Conservation (phyloP, 2,113 vertebrate species). For the Oncorhynchus masou region DNA sequence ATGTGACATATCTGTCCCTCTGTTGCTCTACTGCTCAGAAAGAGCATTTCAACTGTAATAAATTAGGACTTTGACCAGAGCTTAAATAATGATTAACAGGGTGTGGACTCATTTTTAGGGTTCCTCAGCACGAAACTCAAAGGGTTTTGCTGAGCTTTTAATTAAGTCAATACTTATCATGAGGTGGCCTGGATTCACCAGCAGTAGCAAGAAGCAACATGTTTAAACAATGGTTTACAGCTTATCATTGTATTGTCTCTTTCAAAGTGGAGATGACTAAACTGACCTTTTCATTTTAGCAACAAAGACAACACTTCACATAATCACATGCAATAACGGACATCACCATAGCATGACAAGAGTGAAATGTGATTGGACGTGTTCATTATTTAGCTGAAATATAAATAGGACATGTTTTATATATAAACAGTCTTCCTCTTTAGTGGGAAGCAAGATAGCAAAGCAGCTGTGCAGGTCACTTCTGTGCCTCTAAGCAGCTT, state of each 20-base stretch:
- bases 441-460: slow-evolving; percentile 11
- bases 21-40: slow-evolving; percentile 17
- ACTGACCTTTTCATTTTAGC: neutral
- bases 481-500: slow-evolving; percentile 15
- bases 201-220: neutral
- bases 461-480: slow-evolving; percentile 45
- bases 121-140: neutral
- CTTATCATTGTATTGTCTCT: neutral
- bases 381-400: neutral
- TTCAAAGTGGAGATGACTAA: neutral
- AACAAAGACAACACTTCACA: neutral
- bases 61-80: slow-evolving; percentile 54
- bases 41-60: slow-evolving; percentile 17
- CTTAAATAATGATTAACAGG: slow-evolving; percentile 60
- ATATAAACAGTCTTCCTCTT: neutral
- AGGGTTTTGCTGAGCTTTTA: neutral
- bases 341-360: neutral
- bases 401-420: neutral
- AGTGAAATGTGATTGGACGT: neutral
- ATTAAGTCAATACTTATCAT: neutral
- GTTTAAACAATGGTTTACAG: slow-evolving; percentile 4
- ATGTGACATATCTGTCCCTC: neutral
- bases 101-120: neutral
- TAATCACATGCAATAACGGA: neutral
- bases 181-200: neutral